These are phyloP conservation scores for Channa striata DNA, from an alignment of 2,797 vertebrate species.

Conservation along the genomic window DNA sequence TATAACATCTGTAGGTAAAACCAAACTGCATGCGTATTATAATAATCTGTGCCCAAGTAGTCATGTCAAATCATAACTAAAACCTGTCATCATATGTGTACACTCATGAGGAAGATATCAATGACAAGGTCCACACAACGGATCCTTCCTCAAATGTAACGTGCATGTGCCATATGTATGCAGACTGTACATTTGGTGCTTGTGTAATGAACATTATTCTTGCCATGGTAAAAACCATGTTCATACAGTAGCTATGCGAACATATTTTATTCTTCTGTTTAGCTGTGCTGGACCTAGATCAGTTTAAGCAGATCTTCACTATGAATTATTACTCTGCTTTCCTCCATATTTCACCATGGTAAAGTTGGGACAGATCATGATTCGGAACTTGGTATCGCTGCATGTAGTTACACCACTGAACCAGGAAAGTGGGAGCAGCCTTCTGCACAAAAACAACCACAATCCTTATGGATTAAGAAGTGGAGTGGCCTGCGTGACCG, in stretches of 20 bases:
- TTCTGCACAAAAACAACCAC: background rate
- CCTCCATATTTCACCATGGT: conserved; percentile 12
- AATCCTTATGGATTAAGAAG: background rate
- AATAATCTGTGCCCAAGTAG: no score
- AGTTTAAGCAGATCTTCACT: background rate
- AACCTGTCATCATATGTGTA: background rate
- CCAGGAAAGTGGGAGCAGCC: accelerated
- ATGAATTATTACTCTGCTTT: background rate
- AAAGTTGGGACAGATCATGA: conserved; percentile 5
- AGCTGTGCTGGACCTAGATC: background rate
- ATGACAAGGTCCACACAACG: background rate
- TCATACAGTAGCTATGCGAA: background rate
- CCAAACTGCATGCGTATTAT: no score
- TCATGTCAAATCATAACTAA: no score
- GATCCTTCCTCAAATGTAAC: background rate
- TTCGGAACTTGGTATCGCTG: background rate
- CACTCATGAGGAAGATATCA: background rate
- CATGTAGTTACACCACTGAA: background rate
- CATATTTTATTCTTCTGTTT: background rate
- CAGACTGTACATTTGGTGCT: no score
- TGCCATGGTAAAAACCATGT: background rate
- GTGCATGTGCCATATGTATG: no score
- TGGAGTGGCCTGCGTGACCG: background rate
- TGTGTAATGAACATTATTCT: no score
- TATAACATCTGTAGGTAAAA: no score